These are phyloP conservation scores for Beris morrisii DNA, from an alignment of 2,888 invertebrate genomes.

Conservation along the genomic window DNA sequence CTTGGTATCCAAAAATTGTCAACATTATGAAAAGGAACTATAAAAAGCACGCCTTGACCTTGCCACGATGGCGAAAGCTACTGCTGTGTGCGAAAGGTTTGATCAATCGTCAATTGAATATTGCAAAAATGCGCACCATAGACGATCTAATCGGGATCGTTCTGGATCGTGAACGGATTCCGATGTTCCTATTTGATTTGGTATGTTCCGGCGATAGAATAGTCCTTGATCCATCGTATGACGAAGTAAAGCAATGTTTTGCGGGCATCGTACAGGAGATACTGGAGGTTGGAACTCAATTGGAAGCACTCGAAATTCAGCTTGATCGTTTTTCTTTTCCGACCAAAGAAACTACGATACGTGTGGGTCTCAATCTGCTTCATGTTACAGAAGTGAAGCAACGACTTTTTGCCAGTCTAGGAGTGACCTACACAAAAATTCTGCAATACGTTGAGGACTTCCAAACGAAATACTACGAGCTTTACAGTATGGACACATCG, in stretches of 20 bases:
- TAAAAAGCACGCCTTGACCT: slow-evolving; percentile 45
- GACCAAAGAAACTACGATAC: slow-evolving; percentile 58
- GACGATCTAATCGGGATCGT: slow-evolving; percentile 63
- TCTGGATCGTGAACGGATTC: slow-evolving; percentile 60
- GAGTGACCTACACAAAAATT: slow-evolving; percentile 62
- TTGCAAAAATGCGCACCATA: slow-evolving; percentile 68
- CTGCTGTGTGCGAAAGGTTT: slow-evolving; percentile 57
- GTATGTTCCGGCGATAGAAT: slow-evolving; percentile 48
- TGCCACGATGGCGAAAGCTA: slow-evolving; percentile 49
- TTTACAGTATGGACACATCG: slow-evolving; percentile 61
- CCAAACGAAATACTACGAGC: slow-evolving; percentile 60
- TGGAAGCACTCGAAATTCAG: slow-evolving; percentile 61
- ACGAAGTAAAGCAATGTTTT: slow-evolving; percentile 61
- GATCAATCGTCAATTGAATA: slow-evolving; percentile 65
- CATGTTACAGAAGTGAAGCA: slow-evolving; percentile 59
- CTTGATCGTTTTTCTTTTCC: slow-evolving; percentile 44
- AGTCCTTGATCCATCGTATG: slow-evolving; percentile 63
- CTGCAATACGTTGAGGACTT: slow-evolving; percentile 60
- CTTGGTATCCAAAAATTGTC: slow-evolving; percentile 56
- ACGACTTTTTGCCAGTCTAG: slow-evolving; percentile 59
- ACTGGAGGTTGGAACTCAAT: slow-evolving; percentile 60
- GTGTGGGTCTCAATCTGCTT: slow-evolving; percentile 60
- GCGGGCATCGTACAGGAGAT: slow-evolving; percentile 63
- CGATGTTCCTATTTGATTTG: slow-evolving; percentile 63
- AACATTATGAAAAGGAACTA: slow-evolving; percentile 49